Percentiles rank a stretch among this genome's conserved stretches.
Evolutionary conservation across 2,113 vertebrate species (phyloP).

Genomic region (Pseudorhombus dupliciocellatus): DNA sequence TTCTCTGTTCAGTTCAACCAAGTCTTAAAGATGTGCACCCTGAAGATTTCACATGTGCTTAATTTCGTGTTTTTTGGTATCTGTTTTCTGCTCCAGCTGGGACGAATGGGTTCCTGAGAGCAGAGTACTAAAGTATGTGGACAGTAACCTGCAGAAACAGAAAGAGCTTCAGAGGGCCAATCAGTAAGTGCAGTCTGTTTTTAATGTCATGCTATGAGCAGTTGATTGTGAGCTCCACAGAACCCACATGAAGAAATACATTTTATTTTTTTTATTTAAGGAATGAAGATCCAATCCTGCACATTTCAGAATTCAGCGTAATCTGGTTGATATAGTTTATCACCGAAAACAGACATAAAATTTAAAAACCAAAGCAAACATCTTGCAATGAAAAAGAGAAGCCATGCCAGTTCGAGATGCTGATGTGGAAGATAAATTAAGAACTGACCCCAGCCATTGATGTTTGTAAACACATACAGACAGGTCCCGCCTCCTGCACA

Average conservation of each 20-base stretch:
- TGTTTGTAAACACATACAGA: no score
- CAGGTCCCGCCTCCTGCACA: no score
- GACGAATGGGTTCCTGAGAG: constrained; percentile 99
- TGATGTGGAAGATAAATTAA: no score
- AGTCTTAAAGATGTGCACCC: neutral
- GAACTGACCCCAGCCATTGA: no score
- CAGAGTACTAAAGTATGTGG: constrained; percentile 99
- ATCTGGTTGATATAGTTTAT: neutral
- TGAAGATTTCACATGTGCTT: constrained; percentile 3
- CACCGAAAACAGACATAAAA: neutral
- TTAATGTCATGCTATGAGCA: neutral
- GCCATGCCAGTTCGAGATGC: no score
- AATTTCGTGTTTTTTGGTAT: neutral
- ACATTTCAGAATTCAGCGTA: no score
- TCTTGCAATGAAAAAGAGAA: no score
- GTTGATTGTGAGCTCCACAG: neutral
- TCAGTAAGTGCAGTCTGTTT: constrained; percentile 85
- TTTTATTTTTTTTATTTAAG: no score
- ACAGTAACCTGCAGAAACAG: constrained; percentile 99
- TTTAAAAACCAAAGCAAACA: no score
- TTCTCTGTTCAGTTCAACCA: constrained; percentile 16
- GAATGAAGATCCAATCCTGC: no score
- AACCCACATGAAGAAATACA: no score
- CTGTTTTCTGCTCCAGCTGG: constrained; percentile 85
- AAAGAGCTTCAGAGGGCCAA: constrained; percentile 99